These are phyloP conservation scores for Drosophila pallidifrons DNA, from an alignment of 1,140 invertebrate genomes.

Conservation along the genomic window DNA sequence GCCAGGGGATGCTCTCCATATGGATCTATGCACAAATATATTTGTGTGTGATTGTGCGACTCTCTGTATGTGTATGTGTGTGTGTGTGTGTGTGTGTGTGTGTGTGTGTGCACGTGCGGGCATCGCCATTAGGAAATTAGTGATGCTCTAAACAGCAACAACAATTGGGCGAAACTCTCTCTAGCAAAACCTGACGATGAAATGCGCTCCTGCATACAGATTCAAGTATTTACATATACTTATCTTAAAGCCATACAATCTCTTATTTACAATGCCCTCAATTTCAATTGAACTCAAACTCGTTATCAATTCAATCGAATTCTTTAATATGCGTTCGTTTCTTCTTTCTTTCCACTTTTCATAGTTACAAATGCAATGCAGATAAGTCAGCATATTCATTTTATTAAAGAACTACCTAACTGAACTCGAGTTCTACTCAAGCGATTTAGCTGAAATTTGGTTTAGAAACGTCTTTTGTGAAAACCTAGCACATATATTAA, in stretches of 20 bases:
- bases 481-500: too few species aligned
- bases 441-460: too few species aligned
- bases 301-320: not conserved
- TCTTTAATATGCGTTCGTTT: too few species aligned
- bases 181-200: not conserved
- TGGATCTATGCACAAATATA: conserved; percentile 24
- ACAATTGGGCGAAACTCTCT: conserved; percentile 16
- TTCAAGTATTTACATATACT: conserved; percentile 10
- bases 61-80: not conserved
- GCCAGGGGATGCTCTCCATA: conserved; percentile 30
- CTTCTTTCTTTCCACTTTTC: too few species aligned
- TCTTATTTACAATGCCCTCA: not conserved
- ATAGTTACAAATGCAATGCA: too few species aligned
- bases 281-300: not conserved
- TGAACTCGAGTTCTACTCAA: too few species aligned
- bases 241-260: not conserved
- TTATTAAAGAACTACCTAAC: too few species aligned
- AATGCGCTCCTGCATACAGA: not conserved
- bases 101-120: conserved; percentile 18
- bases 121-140: conserved; percentile 30
- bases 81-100: conserved; percentile 8
- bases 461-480: too few species aligned
- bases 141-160: conserved; percentile 41
- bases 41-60: not conserved
- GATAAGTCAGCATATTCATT: too few species aligned